Evolutionary conservation across 2,113 vertebrate species (phyloP).

Genomic region (Rhombomys opimus): DNA sequence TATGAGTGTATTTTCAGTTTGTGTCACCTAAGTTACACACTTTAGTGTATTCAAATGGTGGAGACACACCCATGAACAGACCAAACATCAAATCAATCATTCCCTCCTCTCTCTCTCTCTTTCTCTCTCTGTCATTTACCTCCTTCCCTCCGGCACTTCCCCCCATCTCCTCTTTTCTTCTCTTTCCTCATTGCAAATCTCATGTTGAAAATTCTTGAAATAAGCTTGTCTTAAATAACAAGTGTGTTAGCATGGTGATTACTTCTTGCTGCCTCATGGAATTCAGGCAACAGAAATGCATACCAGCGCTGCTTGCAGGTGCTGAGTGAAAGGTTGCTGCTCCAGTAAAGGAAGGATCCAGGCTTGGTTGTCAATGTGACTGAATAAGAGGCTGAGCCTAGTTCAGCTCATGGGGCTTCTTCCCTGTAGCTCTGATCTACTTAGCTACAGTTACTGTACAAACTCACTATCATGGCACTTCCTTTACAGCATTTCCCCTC

Average conservation of each 20-base stretch:
- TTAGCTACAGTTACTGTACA: constrained; percentile 68
- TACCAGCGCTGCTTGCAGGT: not conserved
- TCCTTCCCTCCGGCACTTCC: not conserved
- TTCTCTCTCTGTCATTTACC: not conserved
- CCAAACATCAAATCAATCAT: constrained; percentile 69
- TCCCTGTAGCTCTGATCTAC: constrained; percentile 76
- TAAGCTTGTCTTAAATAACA: constrained; percentile 67
- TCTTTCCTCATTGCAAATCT: constrained; percentile 70
- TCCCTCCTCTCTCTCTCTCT: not conserved
- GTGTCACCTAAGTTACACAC: constrained; percentile 73
- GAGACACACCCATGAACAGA: constrained; percentile 83
- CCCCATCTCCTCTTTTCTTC: not conserved
- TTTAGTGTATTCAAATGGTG: constrained; percentile 77
- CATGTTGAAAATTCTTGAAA: constrained; percentile 79
- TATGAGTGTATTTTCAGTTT: constrained; percentile 81
- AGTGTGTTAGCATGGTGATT: constrained; percentile 70
- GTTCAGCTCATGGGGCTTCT: constrained; percentile 62
- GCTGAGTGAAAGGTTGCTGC: not conserved
- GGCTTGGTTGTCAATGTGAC: not conserved
- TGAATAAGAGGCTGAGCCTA: constrained; percentile 48
- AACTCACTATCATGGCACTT: not conserved
- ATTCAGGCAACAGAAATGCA: not conserved
- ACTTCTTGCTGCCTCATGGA: constrained; percentile 55
- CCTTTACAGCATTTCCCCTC: not conserved
- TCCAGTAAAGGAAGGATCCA: not conserved